phyloP scores from a whole-genome alignment of 2,888 invertebrate genomes.

The Diachrysia chrysitis region DNA sequence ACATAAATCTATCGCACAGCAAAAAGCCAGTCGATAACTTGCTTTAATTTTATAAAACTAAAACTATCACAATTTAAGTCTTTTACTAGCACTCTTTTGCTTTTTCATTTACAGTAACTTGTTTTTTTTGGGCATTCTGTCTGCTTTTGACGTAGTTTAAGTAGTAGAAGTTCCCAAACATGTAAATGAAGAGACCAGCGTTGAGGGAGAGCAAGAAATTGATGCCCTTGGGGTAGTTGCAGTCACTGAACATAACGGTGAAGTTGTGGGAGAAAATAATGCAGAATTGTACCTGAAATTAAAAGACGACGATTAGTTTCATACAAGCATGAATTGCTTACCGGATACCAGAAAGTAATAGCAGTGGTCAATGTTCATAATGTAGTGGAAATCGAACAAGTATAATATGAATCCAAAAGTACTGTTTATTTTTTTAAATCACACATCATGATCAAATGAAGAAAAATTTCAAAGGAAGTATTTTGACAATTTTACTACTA shows the following conservation, averaged over 20 bases:
- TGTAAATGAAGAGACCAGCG: conserved; percentile 92
- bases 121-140: conserved; percentile 31
- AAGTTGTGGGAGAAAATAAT: conserved; percentile 93
- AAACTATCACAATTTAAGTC: conserved; percentile 49
- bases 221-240: conserved; percentile 92
- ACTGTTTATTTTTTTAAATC: neutral
- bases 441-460: neutral
- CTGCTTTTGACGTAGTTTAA: conserved; percentile 89
- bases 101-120: conserved; percentile 65
- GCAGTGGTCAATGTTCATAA: neutral
- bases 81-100: conserved; percentile 76
- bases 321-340: no score
- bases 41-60: conserved; percentile 19
- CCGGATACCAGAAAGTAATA: no score
- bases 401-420: no score
- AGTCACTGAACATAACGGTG: conserved; percentile 91
- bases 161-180: conserved; percentile 94
- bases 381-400: neutral
- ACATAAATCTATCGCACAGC: conserved; percentile 35
- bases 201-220: conserved; percentile 91
- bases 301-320: conserved; percentile 8
- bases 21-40: conserved; percentile 12
- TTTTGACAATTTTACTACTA: no score
- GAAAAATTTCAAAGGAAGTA: no score
- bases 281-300: conserved; percentile 90